Evolutionary conservation across 1,140 invertebrate species (phyloP).

Genomic region (Drosophila burlai): DNA sequence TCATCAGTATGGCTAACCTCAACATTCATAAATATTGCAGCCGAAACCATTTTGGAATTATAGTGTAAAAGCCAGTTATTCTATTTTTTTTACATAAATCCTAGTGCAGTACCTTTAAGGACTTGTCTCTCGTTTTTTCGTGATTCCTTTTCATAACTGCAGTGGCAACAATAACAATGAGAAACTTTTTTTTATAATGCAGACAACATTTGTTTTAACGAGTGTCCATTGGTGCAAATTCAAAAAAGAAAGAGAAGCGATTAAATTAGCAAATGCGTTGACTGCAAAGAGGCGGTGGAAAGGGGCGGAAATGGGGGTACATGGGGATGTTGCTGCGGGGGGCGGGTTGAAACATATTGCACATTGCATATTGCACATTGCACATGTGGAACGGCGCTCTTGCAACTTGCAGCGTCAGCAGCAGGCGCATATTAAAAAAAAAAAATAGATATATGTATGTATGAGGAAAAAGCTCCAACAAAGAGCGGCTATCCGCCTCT

Average conservation of each 20-base stretch:
- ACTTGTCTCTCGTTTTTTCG: neutral
- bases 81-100: neutral
- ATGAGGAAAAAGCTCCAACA: constrained; percentile 51
- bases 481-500: constrained; percentile 51
- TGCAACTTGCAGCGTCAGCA: constrained; percentile 76
- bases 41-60: neutral
- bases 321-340: neutral
- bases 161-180: constrained; percentile 43
- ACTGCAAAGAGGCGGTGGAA: neutral
- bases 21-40: neutral
- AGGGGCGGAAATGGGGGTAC: neutral
- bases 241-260: constrained; percentile 36
- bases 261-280: constrained; percentile 75
- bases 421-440: constrained; percentile 74
- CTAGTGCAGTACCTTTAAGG: neutral
- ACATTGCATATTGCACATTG: constrained; percentile 54
- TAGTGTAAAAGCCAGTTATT: neutral
- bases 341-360: constrained; percentile 39
- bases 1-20: too few relatives aligned
- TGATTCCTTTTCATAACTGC: neutral
- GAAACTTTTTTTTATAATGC: constrained; percentile 52
- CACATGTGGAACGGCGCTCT: constrained; percentile 64
- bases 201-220: constrained; percentile 67
- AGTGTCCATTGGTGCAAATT: constrained; percentile 49
- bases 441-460: neutral